Base-by-base conservation (phyloP, 2,113 vertebrate genomes). In the Nothocercus julius region DNA sequence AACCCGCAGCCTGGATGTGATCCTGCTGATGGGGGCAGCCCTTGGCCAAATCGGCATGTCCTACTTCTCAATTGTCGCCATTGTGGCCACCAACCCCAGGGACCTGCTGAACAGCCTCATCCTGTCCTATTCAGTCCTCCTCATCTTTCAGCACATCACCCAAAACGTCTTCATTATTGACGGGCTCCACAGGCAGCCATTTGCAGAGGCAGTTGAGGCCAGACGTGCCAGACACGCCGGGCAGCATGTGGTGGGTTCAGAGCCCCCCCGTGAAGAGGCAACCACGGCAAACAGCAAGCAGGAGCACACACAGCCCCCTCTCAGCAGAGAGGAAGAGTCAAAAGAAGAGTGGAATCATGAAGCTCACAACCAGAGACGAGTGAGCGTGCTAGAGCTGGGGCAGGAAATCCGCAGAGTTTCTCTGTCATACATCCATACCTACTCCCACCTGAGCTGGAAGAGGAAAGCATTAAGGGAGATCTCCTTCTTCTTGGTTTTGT, bases 101-200 rank as follows among this genome's bases (percentile, higher is more conserved):
- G 95, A 96, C 14, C 34, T 89, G 53, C 59, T 99, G 91, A 98
- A 98, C 85, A 91, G 91, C n/a, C 98, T 99, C 24, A 98, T 98
- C 91, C 96, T 99, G 70, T 97, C 98, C 76, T 98, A 98, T 82
- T 98, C 99, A 1, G 82, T 99, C 68, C 95, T 99, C 84, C 97
- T 98, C 51, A 98, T 99, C 92, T 78, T 99, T 82, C 98, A 99
- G 97, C 98, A 98, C 91, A 95, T 99, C 47, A 95, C 98, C 22
- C 99, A 99, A 94, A 99, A 99, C 34, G 91, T 99, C 95, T 99
- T 99, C 95, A 99, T 99, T 91, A 98, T 99, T 0, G 98, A 99
- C 4, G 99, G 99, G 32, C 98, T 99, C 75, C 98, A 98, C 89
- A 93, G 98, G 24, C 98, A 92, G 94, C 98, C 20, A 1, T 8